phyloP scores from a whole-genome alignment of 2,888 invertebrate species.

The Elysia crispata region DNA sequence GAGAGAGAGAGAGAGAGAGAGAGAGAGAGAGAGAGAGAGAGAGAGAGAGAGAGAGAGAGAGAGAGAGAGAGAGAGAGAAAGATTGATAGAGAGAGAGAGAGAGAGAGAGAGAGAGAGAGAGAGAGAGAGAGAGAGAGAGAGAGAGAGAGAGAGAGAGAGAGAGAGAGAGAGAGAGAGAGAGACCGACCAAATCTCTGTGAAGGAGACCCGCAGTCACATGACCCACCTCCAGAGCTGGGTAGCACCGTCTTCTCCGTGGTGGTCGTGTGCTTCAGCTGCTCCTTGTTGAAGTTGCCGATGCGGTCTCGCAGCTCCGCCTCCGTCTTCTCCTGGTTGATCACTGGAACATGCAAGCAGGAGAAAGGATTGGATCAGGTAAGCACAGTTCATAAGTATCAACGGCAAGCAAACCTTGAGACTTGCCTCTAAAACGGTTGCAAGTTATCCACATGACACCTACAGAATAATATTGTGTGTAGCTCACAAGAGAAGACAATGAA shows the following conservation, averaged over 20 bases:
- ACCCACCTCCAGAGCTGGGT: conserved; percentile 50
- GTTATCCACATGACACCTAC: no score
- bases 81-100: no score
- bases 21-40: neutral
- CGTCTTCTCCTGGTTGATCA: conserved; percentile 43
- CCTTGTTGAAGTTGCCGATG: conserved; percentile 50
- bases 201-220: neutral
- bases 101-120: conserved; percentile 24
- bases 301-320: conserved; percentile 39
- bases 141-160: conserved; percentile 12
- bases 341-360: conserved; percentile 12
- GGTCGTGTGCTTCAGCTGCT: conserved; percentile 48
- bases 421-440: no score
- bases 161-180: neutral
- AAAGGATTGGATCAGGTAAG: neutral
- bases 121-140: conserved; percentile 31
- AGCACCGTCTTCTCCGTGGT: conserved; percentile 51
- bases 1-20: conserved; percentile 53
- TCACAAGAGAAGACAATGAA: no score
- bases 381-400: no score
- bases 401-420: no score
- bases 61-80: conserved; percentile 24
- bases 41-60: conserved; percentile 54
- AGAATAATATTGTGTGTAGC: no score
- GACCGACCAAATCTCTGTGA: neutral